These are phyloP conservation scores for Synanceia verrucosa DNA, from an alignment of 2,797 vertebrate species.

Conservation along the genomic window DNA sequence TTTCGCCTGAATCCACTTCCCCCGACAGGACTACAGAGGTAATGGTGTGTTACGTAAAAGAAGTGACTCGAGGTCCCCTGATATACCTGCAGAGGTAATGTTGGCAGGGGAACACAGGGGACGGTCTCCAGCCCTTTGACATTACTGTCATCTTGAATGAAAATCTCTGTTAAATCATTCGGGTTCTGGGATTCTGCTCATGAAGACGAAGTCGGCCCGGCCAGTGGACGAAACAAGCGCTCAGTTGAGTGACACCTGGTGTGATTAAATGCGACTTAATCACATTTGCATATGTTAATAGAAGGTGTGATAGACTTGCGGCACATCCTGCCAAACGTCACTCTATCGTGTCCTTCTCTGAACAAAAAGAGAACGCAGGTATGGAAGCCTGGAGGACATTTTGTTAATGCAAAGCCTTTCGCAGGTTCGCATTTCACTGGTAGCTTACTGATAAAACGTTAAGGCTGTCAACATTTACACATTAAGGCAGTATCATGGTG, in stretches of 20 bases:
- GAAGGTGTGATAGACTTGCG: constrained; percentile 46
- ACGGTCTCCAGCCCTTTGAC: constrained; percentile 50
- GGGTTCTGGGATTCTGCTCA: constrained; percentile 40
- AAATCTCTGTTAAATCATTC: constrained; percentile 49
- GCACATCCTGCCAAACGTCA: constrained; percentile 25
- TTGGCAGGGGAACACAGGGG: constrained; percentile 9
- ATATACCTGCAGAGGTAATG: constrained; percentile 45
- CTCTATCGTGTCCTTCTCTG: constrained; percentile 19
- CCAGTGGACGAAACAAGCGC: constrained; percentile 11
- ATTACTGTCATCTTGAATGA: constrained; percentile 60
- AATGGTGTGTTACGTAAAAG: constrained; percentile 53
- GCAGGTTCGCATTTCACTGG: neutral
- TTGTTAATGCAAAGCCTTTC: constrained; percentile 10
- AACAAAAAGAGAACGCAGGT: constrained; percentile 2
- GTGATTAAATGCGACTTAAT: constrained; percentile 67
- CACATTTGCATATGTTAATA: constrained; percentile 70
- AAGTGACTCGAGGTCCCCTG: constrained; percentile 33
- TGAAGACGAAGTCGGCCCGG: constrained; percentile 13
- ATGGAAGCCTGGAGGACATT: constrained; percentile 8
- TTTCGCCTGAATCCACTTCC: constrained; percentile 34
- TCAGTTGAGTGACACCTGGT: constrained; percentile 45
- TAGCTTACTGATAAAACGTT: constrained; percentile 11
- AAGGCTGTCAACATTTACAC: no score
- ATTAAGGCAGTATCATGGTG: no score
- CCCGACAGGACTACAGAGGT: constrained; percentile 23